Evolutionary conservation across 2,888 invertebrate species (phyloP).

Genomic region (Plagiodera versicolora): DNA sequence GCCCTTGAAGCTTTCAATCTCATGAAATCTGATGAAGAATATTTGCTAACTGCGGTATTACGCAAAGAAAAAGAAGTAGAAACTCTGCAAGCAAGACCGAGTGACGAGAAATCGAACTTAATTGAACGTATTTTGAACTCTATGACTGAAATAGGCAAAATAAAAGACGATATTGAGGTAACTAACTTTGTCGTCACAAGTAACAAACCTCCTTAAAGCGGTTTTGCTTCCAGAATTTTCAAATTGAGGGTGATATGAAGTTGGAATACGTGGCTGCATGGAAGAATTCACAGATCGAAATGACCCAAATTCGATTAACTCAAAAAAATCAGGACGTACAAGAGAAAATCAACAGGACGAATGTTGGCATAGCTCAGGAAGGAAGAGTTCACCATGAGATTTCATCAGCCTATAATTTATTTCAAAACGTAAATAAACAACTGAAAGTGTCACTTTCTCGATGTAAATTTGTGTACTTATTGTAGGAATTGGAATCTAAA

Average conservation of each 20-base stretch:
- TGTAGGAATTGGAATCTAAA: conserved; percentile 48
- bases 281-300: conserved; percentile 52
- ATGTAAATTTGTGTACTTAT: too few relatives aligned
- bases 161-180: conserved; percentile 46
- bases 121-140: conserved; percentile 30
- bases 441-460: too few relatives aligned
- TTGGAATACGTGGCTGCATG: conserved; percentile 43
- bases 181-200: background rate
- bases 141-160: conserved; percentile 39
- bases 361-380: conserved; percentile 49
- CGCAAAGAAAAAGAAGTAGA: conserved; percentile 28
- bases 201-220: background rate
- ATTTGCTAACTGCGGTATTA: conserved; percentile 22
- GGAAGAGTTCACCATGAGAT: conserved; percentile 49
- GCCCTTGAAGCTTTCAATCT: conserved; percentile 28
- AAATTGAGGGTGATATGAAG: conserved; percentile 44
- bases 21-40: conserved; percentile 28
- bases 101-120: conserved; percentile 33
- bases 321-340: conserved; percentile 43
- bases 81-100: conserved; percentile 30
- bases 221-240: conserved; percentile 41
- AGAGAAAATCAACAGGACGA: conserved; percentile 42
- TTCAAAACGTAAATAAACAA: conserved; percentile 38
- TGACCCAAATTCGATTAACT: conserved; percentile 43
- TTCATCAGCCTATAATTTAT: conserved; percentile 46